Conservation (phyloP, 2,113 vertebrate species). For the Mormoops blainvillei region DNA sequence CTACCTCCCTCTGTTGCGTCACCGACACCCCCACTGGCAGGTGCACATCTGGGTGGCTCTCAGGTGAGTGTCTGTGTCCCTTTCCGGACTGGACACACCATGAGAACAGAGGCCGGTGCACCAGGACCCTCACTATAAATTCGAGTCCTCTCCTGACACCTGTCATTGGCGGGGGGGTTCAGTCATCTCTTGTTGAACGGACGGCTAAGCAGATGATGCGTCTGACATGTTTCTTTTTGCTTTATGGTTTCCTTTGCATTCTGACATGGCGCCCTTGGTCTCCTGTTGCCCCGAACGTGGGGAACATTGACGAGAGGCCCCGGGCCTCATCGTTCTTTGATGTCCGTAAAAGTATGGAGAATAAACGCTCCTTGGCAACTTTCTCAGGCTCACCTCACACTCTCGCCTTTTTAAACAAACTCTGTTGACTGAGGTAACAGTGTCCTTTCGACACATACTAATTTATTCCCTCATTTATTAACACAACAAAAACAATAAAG, state of each 20-base stretch:
- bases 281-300: neutral
- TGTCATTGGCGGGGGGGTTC: neutral
- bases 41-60: neutral
- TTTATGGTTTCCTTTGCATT: neutral
- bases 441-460: neutral
- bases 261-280: neutral
- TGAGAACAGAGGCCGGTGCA: neutral
- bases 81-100: neutral
- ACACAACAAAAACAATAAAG: neutral
- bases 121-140: neutral
- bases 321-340: neutral
- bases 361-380: neutral
- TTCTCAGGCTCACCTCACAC: neutral
- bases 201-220: accelerated
- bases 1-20: accelerated
- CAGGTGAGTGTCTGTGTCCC: neutral
- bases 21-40: too few species aligned
- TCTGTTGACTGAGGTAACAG: neutral
- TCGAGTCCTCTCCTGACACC: neutral
- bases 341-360: neutral
- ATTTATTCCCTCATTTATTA: neutral
- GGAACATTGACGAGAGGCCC: neutral
- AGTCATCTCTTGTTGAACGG: neutral
- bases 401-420: neutral
- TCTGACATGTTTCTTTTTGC: neutral